Evolutionary conservation across 1,140 invertebrate genomes (phyloP), one percentile per base, ranked within the genome.

Genomic region (Bombus pascuorum): DNA sequence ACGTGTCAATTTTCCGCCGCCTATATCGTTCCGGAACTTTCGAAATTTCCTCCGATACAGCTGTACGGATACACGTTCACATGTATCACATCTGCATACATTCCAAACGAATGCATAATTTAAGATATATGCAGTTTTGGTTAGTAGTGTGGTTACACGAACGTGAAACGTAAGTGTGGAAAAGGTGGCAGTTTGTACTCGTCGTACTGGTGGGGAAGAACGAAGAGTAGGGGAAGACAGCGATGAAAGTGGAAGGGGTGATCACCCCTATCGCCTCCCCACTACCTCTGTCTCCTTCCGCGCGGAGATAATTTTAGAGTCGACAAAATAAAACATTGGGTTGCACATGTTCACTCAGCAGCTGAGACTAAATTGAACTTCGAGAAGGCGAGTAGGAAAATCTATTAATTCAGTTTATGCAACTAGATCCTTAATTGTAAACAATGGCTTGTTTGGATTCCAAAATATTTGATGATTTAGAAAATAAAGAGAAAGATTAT

Each of bases 281-380:
- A 37, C 59, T 25, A 32, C 15, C 3, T 3, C 0, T 47, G 39
- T 25, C 81, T 68, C 65, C 81, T 57, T 62, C 28, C n/a, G n/a
- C 22, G 44, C 53, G 15, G 6, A 81, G 89, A 88, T 90, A 90
- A 90, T 90, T 90, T 90, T 90, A 90, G 89, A 90, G 80, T 71
- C 86, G 78, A 70, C 42, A 66, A 81, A 90, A 88, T 88, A 88
- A 90, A 90, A 90, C 42, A 47, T 53, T 57, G 32, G 75, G 80
- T 70, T 90, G 85, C 87, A 88, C 87, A 86, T 81, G 81, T 70
- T 84, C 81, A 77, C 39, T 71, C 68, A 80, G 25, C 39, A 81
- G 73, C 28, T 59, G 83, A 65, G 70, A 82, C 28, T n/a, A 8
- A 74, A 59, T 34, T 71, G 25, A 79, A 72, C 39, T 79, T 65